Conservation (phyloP, 2,888 invertebrate species). For the Deilephila elpenor region DNA sequence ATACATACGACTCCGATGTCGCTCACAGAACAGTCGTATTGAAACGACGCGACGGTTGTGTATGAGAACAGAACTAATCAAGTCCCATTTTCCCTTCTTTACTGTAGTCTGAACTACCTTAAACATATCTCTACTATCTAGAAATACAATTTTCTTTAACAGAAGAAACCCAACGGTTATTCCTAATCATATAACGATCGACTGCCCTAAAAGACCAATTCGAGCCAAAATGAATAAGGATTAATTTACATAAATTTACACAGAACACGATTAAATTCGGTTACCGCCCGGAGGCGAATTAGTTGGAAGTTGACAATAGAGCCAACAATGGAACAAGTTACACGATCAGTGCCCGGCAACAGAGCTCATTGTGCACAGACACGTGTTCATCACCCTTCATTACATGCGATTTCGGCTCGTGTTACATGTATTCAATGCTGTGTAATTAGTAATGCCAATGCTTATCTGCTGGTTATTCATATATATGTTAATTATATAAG, state of each 20-base stretch:
- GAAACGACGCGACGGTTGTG: too few relatives aligned
- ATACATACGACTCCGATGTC: too few relatives aligned
- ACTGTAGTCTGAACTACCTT: too few relatives aligned
- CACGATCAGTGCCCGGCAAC: not conserved
- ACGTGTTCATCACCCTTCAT: not conserved
- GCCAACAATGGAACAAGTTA: not conserved
- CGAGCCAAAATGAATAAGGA: not conserved
- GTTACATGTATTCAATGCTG: not conserved
- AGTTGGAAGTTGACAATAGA: slow-evolving; percentile 10
- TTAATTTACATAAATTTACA: not conserved
- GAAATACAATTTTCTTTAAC: not conserved
- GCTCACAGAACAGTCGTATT: too few relatives aligned
- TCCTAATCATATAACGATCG: not conserved
- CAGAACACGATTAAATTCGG: not conserved
- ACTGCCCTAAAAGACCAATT: not conserved
- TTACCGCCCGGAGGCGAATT: not conserved
- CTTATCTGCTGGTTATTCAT: too few relatives aligned
- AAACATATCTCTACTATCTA: too few relatives aligned
- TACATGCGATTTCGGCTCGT: not conserved
- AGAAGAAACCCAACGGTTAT: not conserved
- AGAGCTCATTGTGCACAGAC: not conserved
- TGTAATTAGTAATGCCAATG: not conserved
- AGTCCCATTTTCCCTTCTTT: too few relatives aligned
- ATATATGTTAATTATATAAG: too few relatives aligned
- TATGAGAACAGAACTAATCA: too few relatives aligned